Percentiles rank a stretch among this genome's conserved stretches.
These are phyloP conservation scores for Pelochelys cantorii DNA, from an alignment of 2,797 vertebrate species.

Conservation along the genomic window DNA sequence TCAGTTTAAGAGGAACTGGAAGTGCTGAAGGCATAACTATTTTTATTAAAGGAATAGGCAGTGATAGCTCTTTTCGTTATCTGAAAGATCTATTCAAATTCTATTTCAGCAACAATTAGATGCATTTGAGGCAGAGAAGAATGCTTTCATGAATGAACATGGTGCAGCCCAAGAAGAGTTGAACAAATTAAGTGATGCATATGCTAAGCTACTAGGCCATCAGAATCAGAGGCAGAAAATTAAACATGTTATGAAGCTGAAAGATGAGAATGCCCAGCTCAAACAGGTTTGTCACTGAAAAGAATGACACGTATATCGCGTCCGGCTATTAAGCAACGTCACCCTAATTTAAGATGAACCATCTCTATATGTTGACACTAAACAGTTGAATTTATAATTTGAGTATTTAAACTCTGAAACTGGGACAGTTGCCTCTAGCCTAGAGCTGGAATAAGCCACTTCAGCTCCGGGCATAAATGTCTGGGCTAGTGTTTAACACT, in stretches of 20 bases:
- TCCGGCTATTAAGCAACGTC: neutral
- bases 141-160: conserved; percentile 88
- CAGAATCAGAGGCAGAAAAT: conserved; percentile 99
- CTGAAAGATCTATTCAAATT: neutral
- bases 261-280: conserved; percentile 90
- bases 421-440: neutral
- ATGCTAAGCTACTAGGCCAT: conserved; percentile 93
- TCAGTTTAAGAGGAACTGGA: neutral
- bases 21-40: fast-evolving
- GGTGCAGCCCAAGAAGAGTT: conserved; percentile 92
- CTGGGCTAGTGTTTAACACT: neutral
- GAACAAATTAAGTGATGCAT: conserved; percentile 90
- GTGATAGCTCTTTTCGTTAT: neutral
- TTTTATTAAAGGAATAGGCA: neutral
- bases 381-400: neutral
- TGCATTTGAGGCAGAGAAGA: conserved; percentile 90
- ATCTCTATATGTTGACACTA: neutral
- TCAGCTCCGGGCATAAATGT: neutral
- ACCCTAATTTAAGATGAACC: neutral
- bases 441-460: neutral
- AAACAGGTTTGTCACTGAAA: conserved; percentile 86
- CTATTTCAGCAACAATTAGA: conserved; percentile 91
- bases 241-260: conserved; percentile 95
- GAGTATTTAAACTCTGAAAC: too few species aligned
- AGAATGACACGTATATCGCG: fast-evolving